Percentiles rank a stretch among this genome's conserved stretches.
phyloP scores from a whole-genome alignment of 2,797 vertebrate genomes.

The Trematomus bernacchii region DNA sequence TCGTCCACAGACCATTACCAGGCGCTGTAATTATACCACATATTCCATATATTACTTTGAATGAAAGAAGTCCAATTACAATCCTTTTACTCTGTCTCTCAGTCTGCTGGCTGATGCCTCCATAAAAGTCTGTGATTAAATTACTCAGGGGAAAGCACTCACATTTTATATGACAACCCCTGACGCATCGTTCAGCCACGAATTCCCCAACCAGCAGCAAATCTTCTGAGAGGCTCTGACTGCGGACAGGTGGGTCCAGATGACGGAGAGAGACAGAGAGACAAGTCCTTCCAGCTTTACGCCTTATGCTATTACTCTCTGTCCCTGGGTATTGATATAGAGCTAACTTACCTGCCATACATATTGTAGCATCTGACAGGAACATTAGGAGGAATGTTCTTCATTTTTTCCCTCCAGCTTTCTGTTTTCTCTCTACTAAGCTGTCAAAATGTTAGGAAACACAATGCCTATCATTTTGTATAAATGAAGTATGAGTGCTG shows the following conservation, averaged over 20 bases:
- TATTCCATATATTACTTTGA: conserved; percentile 80
- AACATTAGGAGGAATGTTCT: conserved; percentile 34
- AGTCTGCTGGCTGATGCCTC: conserved; percentile 72
- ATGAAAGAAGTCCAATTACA: conserved; percentile 83
- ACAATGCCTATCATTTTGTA: conserved; percentile 10
- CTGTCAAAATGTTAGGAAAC: conserved; percentile 48
- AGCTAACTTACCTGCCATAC: conserved; percentile 41
- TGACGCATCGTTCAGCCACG: conserved; percentile 69
- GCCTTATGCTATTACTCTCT: conserved; percentile 49
- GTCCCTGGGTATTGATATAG: conserved; percentile 45
- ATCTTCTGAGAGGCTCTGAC: conserved; percentile 69
- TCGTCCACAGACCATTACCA: conserved; percentile 66
- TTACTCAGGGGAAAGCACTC: conserved; percentile 80
- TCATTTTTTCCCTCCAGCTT: conserved; percentile 28
- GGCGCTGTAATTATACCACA: conserved; percentile 76
- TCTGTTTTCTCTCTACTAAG: conserved; percentile 24
- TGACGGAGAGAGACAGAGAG: conserved; percentile 63
- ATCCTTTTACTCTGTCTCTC: conserved; percentile 77
- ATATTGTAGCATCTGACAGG: conserved; percentile 55
- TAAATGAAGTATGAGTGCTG: background rate
- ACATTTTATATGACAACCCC: conserved; percentile 80
- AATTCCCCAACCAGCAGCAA: conserved; percentile 75
- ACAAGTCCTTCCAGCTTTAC: conserved; percentile 47
- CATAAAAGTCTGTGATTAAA: conserved; percentile 81
- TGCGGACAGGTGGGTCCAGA: conserved; percentile 70